Conservation (phyloP, 2,113 vertebrate species). For the Tragelaphus imberbis region DNA sequence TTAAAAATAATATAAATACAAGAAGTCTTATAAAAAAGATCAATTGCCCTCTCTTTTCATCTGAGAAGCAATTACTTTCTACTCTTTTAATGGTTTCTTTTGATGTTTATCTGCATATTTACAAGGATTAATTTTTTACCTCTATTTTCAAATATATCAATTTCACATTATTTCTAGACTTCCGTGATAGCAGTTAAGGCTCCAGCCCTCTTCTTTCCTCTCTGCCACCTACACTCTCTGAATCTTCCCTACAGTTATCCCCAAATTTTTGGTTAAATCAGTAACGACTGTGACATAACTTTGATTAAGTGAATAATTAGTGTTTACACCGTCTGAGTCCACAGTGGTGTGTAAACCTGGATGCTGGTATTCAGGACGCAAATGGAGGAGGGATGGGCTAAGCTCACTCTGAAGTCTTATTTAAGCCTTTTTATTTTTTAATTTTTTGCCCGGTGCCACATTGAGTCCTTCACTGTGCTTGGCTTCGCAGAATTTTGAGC, state of each 20-base stretch:
- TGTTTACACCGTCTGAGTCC: not conserved
- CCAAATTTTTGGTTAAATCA: not conserved
- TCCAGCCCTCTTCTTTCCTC: not conserved
- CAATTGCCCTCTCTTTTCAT: not conserved
- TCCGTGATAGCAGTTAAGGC: not conserved
- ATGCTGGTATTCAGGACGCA: not conserved
- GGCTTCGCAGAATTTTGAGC: not conserved
- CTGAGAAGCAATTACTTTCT: not conserved
- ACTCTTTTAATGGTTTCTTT: not conserved
- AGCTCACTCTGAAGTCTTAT: not conserved
- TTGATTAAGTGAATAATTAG: not conserved
- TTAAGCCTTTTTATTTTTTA: not conserved
- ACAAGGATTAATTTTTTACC: not conserved
- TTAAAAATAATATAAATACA: not conserved
- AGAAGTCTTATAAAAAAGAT: not conserved
- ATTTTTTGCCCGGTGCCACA: not conserved
- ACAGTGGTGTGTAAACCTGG: not conserved
- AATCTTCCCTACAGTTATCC: not conserved
- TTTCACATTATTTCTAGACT: not conserved
- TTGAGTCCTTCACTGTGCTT: not conserved
- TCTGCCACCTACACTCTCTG: not conserved
- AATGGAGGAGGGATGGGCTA: not conserved
- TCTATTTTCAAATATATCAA: not conserved
- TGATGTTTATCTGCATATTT: not conserved
- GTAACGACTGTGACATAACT: not conserved